Evolutionary conservation across 2,888 invertebrate genomes (phyloP).

Genomic region (Coelogynopora nodosa): DNA sequence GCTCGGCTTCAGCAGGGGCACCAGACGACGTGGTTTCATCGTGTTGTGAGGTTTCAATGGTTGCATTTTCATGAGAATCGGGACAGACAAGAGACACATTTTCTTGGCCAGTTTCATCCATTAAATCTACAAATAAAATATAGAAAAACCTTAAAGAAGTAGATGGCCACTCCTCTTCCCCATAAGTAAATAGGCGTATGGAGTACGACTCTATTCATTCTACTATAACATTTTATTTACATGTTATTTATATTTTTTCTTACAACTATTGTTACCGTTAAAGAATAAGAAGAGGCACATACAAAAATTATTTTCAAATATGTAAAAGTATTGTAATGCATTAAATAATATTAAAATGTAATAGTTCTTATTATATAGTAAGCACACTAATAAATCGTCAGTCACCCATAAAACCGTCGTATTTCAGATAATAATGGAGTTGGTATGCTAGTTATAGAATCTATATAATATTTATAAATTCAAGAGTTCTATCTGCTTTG

Average conservation of each 20-base stretch:
- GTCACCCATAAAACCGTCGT: background rate
- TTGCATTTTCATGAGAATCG: constrained; percentile 31
- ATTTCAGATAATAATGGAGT: background rate
- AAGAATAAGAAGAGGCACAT: background rate
- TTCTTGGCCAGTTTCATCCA: constrained; percentile 31
- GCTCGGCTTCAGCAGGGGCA: constrained; percentile 27
- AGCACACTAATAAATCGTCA: background rate
- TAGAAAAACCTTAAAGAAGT: constrained; percentile 13
- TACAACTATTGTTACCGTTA: background rate
- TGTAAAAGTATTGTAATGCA: background rate
- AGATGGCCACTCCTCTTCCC: constrained; percentile 31
- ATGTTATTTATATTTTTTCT: background rate
- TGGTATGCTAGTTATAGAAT: background rate
- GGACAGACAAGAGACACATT: constrained; percentile 31
- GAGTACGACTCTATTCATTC: background rate
- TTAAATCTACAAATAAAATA: constrained; percentile 28
- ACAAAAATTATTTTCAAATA: background rate
- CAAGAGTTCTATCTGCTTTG: background rate
- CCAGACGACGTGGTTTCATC: constrained; percentile 28
- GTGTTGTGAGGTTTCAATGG: constrained; percentile 12
- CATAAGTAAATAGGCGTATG: constrained; percentile 21
- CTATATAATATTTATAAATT: background rate
- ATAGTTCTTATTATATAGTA: background rate
- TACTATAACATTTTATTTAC: background rate
- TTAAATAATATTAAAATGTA: background rate